Conservation (phyloP, 2,888 invertebrate genomes). For the Pterostichus madidus region DNA sequence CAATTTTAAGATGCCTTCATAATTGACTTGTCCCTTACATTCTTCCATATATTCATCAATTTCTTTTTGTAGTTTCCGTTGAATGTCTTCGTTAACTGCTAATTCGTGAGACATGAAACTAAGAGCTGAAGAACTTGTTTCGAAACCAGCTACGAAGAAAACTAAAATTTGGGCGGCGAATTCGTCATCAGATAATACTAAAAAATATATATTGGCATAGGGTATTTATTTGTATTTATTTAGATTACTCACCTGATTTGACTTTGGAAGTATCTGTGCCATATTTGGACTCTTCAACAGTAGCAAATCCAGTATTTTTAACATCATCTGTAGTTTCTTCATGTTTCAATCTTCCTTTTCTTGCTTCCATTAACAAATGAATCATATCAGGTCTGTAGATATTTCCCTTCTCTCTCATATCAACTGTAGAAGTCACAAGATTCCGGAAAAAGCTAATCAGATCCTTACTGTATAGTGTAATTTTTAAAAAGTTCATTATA, state of each 20-base stretch:
- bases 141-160: conserved; percentile 78
- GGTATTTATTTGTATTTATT: no score
- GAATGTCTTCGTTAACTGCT: conserved; percentile 74
- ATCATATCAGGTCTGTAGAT: conserved; percentile 70
- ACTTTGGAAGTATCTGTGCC: conserved; percentile 43
- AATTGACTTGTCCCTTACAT: conserved; percentile 72
- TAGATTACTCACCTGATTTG: neutral
- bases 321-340: conserved; percentile 37
- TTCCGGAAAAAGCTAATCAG: conserved; percentile 68
- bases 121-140: conserved; percentile 76
- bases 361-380: conserved; percentile 69
- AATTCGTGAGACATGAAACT: conserved; percentile 76
- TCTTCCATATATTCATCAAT: conserved; percentile 68
- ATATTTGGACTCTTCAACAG: conserved; percentile 71
- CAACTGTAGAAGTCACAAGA: conserved; percentile 68
- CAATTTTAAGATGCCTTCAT: conserved; percentile 75
- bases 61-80: conserved; percentile 27
- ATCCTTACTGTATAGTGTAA: conserved; percentile 27
- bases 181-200: conserved; percentile 75
- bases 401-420: conserved; percentile 68
- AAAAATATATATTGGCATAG: neutral
- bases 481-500: conserved; percentile 32
- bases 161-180: conserved; percentile 78
- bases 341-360: conserved; percentile 68
- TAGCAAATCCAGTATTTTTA: conserved; percentile 67